Evolutionary conservation across 1,140 invertebrate genomes (phyloP).

Genomic region (Papilio dardanus): DNA sequence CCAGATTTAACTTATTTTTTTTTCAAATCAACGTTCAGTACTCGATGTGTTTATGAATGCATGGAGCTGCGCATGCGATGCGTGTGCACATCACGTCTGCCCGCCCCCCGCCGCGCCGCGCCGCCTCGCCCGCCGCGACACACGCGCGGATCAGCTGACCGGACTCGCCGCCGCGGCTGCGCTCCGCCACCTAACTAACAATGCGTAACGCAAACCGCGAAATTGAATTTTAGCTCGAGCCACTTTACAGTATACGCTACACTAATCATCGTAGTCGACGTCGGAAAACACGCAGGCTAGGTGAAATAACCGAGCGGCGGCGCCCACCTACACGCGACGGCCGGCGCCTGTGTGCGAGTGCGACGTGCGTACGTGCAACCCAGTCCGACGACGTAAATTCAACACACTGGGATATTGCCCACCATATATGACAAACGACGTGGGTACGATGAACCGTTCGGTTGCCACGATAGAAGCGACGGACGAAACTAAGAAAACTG

Average conservation of each 20-base stretch:
- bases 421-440: conserved; percentile 23
- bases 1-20: conserved; percentile 50
- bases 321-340: conserved; percentile 35
- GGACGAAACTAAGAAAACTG: conserved; percentile 10
- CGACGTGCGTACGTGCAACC: conserved; percentile 20
- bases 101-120: conserved; percentile 37
- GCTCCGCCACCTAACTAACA: conserved; percentile 47
- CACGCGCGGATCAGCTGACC: conserved; percentile 76
- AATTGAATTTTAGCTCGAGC: conserved; percentile 37
- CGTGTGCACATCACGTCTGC: conserved; percentile 62
- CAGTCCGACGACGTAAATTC: conserved; percentile 21
- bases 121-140: conserved; percentile 41
- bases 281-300: conserved; percentile 38
- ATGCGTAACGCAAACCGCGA: conserved; percentile 56
- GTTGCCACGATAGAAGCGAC: background rate
- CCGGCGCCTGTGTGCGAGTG: conserved; percentile 18
- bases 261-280: conserved; percentile 46
- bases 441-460: conserved; percentile 5
- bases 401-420: conserved; percentile 1
- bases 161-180: conserved; percentile 44
- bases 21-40: conserved; percentile 47
- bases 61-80: conserved; percentile 59
- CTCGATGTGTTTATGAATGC: conserved; percentile 51
- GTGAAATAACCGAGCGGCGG: conserved; percentile 21
- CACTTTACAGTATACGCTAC: conserved; percentile 53